Evolutionary conservation across 2,797 vertebrate genomes (phyloP), one percentile per base, ranked within the genome.

Genomic region (Pelobates cultripes): DNA sequence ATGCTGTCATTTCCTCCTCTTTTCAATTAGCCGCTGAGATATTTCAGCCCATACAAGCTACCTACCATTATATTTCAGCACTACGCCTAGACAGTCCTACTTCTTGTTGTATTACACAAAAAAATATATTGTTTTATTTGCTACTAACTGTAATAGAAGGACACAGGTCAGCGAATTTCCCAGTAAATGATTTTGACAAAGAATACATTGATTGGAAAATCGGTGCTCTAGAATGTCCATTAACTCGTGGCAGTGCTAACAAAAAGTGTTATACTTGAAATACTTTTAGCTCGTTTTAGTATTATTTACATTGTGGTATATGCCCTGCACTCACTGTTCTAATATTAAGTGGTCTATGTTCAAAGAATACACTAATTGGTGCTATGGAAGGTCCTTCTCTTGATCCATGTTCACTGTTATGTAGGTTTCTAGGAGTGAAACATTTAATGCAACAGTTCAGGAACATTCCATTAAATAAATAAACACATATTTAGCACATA

Each of bases 1-100:
- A 70, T 75, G 74, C 80, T 82, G 70, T 66, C 66, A 84, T 79
- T 84, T 84, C 77, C 82, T 79, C 66, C 42, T 71, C 42, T 75
- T 71, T 75, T 10, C 77, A 45, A 75, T 70, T 71, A 53, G 77
- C 64, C 53, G 47, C 77, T 60, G 60, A 71, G 72, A 72, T 72
- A 84, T 66, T 74, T 67, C 53, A 75, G 66, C 66, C 55, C 66
- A 84, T 79, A 75, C 41, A 84, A 73, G 72, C 66, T 64, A 75
- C 76, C 43, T 75, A 75, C 44, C 64, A 79, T 71, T 79, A 77
- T 75, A 79, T 83, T 57, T 40, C 55, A 57, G 55, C 55, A 14
- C 55, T 57, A 15, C 3, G 28, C 42, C 57, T 64, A 70, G 15
- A 71, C 72, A 76, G 73, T 79, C 75, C 68, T 45, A 51, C 44